Conservation (phyloP, 1,140 invertebrate species). For the Drosophila sechellia region DNA sequence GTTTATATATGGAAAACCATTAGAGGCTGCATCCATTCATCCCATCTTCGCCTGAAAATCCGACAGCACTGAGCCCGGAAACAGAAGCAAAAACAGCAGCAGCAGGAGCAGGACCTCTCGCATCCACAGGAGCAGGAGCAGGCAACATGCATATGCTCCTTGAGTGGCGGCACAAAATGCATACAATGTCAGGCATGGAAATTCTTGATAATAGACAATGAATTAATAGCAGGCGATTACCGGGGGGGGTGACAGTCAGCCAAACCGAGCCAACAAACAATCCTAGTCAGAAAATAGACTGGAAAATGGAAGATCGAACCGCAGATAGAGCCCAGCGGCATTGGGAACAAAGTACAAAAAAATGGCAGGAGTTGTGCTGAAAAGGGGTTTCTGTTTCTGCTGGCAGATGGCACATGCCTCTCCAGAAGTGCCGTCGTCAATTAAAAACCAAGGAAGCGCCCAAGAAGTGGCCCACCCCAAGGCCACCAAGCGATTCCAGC, state of each 20-base stretch:
- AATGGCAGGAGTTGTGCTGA: background rate
- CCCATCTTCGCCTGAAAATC: background rate
- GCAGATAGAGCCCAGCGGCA: slow-evolving; percentile 43
- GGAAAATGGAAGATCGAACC: slow-evolving; percentile 47
- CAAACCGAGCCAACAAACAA: slow-evolving; percentile 18
- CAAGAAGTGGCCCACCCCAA: slow-evolving; percentile 58
- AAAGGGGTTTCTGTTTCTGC: slow-evolving; percentile 22
- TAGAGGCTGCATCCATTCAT: too few relatives aligned
- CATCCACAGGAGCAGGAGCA: slow-evolving; percentile 17
- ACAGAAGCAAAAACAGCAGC: slow-evolving; percentile 18
- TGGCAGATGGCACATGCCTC: slow-evolving; percentile 69
- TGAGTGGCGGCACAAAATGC: slow-evolving; percentile 72
- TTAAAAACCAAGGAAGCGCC: slow-evolving; percentile 55
- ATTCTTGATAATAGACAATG: slow-evolving; percentile 78
- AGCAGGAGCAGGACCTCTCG: background rate
- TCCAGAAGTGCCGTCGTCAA: slow-evolving; percentile 66
- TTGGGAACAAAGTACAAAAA: slow-evolving; percentile 40
- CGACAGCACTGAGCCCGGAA: slow-evolving; percentile 11
- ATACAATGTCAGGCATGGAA: slow-evolving; percentile 79
- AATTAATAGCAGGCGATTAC: slow-evolving; percentile 80
- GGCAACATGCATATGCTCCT: slow-evolving; percentile 64
- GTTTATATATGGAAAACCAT: too few relatives aligned
- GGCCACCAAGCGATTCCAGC: slow-evolving; percentile 14
- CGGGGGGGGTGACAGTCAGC: slow-evolving; percentile 19
- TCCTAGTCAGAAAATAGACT: slow-evolving; percentile 26